Base-by-base conservation (phyloP, 2,113 vertebrate genomes). In the Siniperca knerii region DNA sequence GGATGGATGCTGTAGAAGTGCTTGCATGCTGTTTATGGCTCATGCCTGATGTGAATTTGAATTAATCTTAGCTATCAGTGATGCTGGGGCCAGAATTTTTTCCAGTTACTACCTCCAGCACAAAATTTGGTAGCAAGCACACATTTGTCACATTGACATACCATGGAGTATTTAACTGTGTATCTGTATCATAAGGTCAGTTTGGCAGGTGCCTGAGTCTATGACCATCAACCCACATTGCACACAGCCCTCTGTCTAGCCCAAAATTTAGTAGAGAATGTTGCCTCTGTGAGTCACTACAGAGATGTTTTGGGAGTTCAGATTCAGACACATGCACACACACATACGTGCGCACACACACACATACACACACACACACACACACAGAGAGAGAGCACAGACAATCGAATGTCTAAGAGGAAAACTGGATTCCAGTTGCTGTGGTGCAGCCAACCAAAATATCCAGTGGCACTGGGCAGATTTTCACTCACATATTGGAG, bases 401-500 rank as follows among this genome's bases (percentile, higher is more conserved):
- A 58, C 16, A 55, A 52, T 48, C 72, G 62, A 13, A 65, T 35
- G n/a, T 84, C 61, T 62, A 18, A 1, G 37, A 85, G 52, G 9
- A 25, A 77, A 61, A 25, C 29, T 67, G 54, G 44, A 77, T 77
- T 66, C 58, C 52, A 61, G 20, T 55, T 54, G 33, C 40, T 20
- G 21, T 21, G 9, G 20, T 77, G 18, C 18, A 57, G 42, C 20
- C 42, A 81, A 54, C 13, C 15, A 61, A 58, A 42, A 82, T 37
- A 20, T 77, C 68, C 66, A 8, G 20, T 61, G 33, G 60, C 54
- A 11, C n/a, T 46, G 68, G 46, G 25, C 50, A 72, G 75, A 35
- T 65, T 58, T 69, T 52, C 69, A 23, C 42, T 72, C 52, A 40
- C 44, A 61, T 29, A 25, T 8, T 42, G 61, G 9, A n/a, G 25